Evolutionary conservation across 30 jellyfish, hydroid and myxozoan genomes (phyloP).

Genomic region (Haliclystus octoradiatus): DNA sequence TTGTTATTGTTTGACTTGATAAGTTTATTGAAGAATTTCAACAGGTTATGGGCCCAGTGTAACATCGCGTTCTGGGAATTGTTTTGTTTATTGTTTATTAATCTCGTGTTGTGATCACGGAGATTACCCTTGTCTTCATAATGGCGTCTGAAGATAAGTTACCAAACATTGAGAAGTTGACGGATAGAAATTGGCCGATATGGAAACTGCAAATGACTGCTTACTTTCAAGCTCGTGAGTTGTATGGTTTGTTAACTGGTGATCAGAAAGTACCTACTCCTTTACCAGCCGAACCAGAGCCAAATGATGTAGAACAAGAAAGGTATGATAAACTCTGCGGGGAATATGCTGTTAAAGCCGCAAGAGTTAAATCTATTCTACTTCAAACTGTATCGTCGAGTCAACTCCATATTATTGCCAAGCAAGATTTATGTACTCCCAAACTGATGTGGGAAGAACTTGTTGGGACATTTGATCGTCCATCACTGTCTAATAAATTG

Average conservation of each 20-base stretch:
- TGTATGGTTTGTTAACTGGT: neutral
- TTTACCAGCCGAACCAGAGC: neutral
- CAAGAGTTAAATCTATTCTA: conserved; percentile 1
- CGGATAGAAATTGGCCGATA: no score
- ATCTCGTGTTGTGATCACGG: no score
- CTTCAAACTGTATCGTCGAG: conserved; percentile 4
- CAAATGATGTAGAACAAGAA: neutral
- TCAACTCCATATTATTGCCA: conserved; percentile 3
- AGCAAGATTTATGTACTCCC: neutral
- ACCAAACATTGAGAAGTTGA: no score
- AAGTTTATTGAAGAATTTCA: no score
- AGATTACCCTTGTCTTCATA: no score
- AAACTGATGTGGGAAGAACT: neutral
- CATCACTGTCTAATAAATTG: conserved; percentile 7
- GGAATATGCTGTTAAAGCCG: conserved; percentile 1
- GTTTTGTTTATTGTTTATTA: no score
- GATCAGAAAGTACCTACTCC: neutral
- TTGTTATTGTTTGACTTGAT: no score
- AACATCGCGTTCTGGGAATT: no score
- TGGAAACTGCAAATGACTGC: conserved; percentile 6
- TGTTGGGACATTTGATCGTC: conserved; percentile 1
- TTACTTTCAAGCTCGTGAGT: conserved; percentile 4
- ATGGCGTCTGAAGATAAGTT: no score
- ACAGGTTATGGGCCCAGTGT: no score
- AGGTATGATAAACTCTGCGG: no score